phyloP scores from a whole-genome alignment of 2,888 invertebrate species.

The Aphodius sticticus region DNA sequence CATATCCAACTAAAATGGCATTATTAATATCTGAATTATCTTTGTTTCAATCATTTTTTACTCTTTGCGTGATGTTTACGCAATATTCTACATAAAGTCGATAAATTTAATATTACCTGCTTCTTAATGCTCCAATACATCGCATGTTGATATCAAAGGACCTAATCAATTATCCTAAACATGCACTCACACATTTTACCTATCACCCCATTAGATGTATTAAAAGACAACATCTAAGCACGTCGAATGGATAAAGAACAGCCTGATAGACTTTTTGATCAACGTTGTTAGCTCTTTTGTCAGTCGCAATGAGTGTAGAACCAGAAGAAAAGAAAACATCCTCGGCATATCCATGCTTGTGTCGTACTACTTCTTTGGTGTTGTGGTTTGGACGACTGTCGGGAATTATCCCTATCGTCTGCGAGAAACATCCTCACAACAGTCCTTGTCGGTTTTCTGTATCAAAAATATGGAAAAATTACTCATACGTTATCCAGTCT shows the following conservation, averaged over 20 bases:
- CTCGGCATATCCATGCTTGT: constrained; percentile 27
- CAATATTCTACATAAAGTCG: background rate
- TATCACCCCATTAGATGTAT: constrained; percentile 8
- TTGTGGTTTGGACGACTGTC: constrained; percentile 20
- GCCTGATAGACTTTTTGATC: background rate
- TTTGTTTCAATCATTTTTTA: background rate
- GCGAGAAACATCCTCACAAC: constrained; percentile 9
- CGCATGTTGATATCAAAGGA: background rate
- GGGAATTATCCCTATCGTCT: constrained; percentile 27
- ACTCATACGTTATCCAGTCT: constrained; percentile 14
- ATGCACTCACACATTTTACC: background rate
- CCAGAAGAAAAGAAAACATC: constrained; percentile 10
- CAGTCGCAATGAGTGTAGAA: background rate
- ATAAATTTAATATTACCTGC: background rate
- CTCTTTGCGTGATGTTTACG: background rate
- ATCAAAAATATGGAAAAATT: constrained; percentile 27
- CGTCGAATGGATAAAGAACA: background rate
- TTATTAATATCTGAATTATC: no score
- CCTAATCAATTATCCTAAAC: constrained; percentile 11
- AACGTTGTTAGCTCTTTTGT: background rate
- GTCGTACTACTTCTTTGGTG: constrained; percentile 19
- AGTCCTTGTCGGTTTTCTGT: constrained; percentile 25
- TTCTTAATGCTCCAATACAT: background rate
- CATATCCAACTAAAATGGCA: no score
- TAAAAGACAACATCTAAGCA: constrained; percentile 23